Evolutionary conservation across 1,140 invertebrate species (phyloP), one percentile per base, ranked within the genome.

Genomic region (Drosophila tsacasi): DNA sequence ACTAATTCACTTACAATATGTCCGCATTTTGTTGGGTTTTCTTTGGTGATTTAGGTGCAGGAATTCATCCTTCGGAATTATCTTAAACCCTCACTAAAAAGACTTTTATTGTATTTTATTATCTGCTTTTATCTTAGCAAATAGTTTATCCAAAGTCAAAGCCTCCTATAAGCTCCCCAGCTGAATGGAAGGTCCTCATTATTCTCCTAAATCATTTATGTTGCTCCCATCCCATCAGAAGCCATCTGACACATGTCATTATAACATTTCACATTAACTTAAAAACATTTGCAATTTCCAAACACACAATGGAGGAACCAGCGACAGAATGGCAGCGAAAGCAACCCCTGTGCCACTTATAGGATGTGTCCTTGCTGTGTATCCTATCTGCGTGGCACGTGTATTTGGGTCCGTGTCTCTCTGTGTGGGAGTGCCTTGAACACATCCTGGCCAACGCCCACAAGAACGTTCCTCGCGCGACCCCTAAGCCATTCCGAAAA

Each of bases 281-380:
- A 79, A 89, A 87, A 89, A 90, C 84, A 89, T 89, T 89, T 89
- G 81, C 84, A 84, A 89, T 89, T 84, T 89, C 62, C 80, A 68
- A 49, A 35, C 49, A 79, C 78, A 89, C 63, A 89, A 79, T 90
- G 78, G 54, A 35, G 46, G 66, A 47, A 44, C 80, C 67, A 63
- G 54, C 55, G 44, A 17, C 57, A 21, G 46, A 54, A 59, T 76
- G 54, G 66, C 61, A 61, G 68, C 80, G 54, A 76, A 67, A 78
- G 75, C 75, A 62, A 78, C 75, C 75, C 74, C 58, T 78, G 75
- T 89, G 85, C 84, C 84, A 89, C 81, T 90, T 89, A 84, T 37
- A 60, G 52, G 50, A 68, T 58, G 50, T 71, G 62, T 69, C 58
- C 63, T 66, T 61, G 30, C 52, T 37, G 21, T 55, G 42, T 52